Evolutionary conservation across 2,888 invertebrate genomes (phyloP), one percentile per base, ranked within the genome.

Genomic region (Cephus runcator): DNA sequence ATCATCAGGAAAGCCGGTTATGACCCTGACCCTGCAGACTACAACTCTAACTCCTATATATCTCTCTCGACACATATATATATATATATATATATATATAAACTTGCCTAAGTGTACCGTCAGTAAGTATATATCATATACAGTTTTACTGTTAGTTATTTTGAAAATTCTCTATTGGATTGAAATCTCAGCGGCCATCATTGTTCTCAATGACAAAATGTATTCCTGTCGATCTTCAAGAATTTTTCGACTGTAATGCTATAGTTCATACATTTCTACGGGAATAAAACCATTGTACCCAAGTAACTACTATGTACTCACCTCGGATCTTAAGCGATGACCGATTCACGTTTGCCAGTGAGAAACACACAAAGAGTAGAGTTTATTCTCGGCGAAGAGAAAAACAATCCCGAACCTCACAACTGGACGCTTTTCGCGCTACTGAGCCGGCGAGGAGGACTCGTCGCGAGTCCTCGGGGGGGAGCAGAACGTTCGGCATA

Each of bases 351-450:
- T 56, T 56, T 56, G 9, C 56, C 23, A 56, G 56, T 56, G 23
- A 56, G 23, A 23, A 56, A 34, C 71, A 33, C 69, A 71, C 71
- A 71, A 71, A 71, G 71, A 71, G 71, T 56, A 56, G 56, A 56
- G 56, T 56, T 56, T 23, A 56, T 56, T 56, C 56, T 56, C 56
- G 23, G 56, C 23, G 56, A 34, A 71, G 71, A 31, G 71, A 34
- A 34, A 71, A 34, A 23, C 71, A 71, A 71, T 33, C n/a, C 71
- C 75, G 69, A 75, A 69, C 56, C 56, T 40, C 33, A 68, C 75
- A 68, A 69, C 30, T 23, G 68, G 34, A 75, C 75, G 75, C 34
- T 69, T 34, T 34, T 75, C 75, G 75, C 75, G 75, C 36, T 68
- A 75, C 75, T 75, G 69, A 75, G 68, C 71, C 71, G 71, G 71